Evolutionary conservation across 2,888 invertebrate genomes (phyloP).

Genomic region (Taenaris catops): DNA sequence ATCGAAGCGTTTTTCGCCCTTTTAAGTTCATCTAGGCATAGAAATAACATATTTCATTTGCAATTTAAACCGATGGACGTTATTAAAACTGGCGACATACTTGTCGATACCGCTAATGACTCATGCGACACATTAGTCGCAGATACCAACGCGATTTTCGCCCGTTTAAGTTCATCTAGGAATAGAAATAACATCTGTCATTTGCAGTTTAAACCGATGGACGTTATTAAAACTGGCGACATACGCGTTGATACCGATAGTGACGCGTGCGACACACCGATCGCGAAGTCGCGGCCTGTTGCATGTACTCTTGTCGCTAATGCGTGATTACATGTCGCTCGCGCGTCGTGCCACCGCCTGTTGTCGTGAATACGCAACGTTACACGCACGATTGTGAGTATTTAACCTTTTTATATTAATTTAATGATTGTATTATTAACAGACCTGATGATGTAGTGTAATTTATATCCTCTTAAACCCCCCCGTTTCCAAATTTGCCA

Average conservation of each 20-base stretch:
- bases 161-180: no score
- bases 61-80: conserved; percentile 37
- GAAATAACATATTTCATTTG: no score
- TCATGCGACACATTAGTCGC: conserved; percentile 37
- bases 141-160: no score
- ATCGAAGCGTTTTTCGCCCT: no score
- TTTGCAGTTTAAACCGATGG: conserved; percentile 38
- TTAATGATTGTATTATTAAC: no score
- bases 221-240: conserved; percentile 34
- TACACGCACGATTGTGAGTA: conserved; percentile 55
- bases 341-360: conserved; percentile 60
- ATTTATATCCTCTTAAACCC: no score
- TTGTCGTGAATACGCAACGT: conserved; percentile 51
- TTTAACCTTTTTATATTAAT: neutral
- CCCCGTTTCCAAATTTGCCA: no score
- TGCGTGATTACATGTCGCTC: conserved; percentile 56
- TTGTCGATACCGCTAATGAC: conserved; percentile 34
- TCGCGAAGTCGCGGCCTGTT: conserved; percentile 35
- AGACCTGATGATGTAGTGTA: no score
- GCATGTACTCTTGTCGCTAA: conserved; percentile 34
- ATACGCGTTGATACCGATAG: conserved; percentile 37
- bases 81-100: conserved; percentile 38
- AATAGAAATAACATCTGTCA: no score
- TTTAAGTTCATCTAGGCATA: no score
- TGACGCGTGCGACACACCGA: conserved; percentile 39